These are phyloP conservation scores for rat (Rattus norvegicus) DNA, from an alignment of 2,113 vertebrate species.

Conservation along the genomic window DNA sequence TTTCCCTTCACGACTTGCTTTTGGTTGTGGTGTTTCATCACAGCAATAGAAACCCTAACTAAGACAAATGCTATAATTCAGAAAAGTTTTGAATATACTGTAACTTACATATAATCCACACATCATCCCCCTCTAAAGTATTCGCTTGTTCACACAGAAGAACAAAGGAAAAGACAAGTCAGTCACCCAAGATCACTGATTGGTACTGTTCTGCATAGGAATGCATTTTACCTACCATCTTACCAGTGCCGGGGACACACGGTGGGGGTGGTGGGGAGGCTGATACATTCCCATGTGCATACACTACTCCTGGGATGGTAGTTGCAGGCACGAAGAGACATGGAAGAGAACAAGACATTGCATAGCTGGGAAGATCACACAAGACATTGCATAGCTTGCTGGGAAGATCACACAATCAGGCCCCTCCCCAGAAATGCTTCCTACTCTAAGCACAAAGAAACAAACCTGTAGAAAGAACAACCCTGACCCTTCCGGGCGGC, in stretches of 20 bases:
- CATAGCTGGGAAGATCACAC: accelerated
- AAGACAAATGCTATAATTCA: background rate
- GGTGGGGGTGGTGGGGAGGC: background rate
- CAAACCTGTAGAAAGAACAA: too few species aligned
- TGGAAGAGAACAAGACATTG: background rate
- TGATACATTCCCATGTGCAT: background rate
- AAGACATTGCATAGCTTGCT: background rate
- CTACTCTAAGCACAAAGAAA: background rate
- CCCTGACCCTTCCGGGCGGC: background rate
- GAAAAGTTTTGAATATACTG: background rate
- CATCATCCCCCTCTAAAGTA: background rate
- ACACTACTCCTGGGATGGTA: too few species aligned
- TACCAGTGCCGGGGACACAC: background rate
- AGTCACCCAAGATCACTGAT: background rate
- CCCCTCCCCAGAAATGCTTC: background rate
- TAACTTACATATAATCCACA: background rate
- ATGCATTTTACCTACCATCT: background rate
- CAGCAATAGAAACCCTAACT: background rate
- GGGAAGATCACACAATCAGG: background rate
- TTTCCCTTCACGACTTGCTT: background rate
- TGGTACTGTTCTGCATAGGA: too few species aligned
- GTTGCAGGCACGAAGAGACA: background rate
- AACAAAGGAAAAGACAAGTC: background rate
- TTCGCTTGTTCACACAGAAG: background rate
- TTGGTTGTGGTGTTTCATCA: background rate